A percentile compares a stretch with the other conserved stretches of the same genome.
These are phyloP conservation scores for Dendrophyllia cribrosa DNA, from an alignment of 64 coral and sea anemone species.

Conservation along the genomic window DNA sequence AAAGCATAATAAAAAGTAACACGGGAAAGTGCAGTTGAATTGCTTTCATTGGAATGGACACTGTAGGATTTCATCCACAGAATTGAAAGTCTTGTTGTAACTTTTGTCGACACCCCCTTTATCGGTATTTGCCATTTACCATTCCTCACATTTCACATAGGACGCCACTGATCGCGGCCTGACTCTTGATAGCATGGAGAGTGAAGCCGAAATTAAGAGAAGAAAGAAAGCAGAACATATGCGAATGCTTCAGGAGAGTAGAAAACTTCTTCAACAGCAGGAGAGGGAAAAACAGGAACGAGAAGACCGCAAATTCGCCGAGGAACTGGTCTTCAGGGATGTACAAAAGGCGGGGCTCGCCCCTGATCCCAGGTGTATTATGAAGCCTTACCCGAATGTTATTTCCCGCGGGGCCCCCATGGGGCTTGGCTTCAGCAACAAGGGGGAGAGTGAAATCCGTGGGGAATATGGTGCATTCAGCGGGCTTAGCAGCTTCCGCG, in stretches of 20 bases:
- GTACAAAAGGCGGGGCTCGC: conserved; percentile 38
- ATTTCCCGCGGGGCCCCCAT: conserved; percentile 41
- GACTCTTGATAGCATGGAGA: conserved; percentile 37
- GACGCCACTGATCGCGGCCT: conserved; percentile 27
- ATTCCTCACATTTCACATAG: not conserved
- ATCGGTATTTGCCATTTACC: no score
- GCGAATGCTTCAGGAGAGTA: conserved; percentile 42
- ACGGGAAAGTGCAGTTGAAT: no score
- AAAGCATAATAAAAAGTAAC: no score
- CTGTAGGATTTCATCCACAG: no score
- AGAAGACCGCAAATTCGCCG: conserved; percentile 46
- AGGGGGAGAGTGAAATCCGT: conserved; percentile 29
- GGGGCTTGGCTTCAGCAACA: conserved; percentile 30
- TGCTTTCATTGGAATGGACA: no score
- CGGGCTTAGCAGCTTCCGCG: conserved; percentile 41
- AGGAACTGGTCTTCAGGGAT: conserved; percentile 59
- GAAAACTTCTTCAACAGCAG: conserved; percentile 57
- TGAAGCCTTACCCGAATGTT: conserved; percentile 40
- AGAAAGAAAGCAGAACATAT: conserved; percentile 40
- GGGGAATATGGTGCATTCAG: conserved; percentile 39
- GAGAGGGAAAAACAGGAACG: conserved; percentile 62
- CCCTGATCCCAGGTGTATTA: conserved; percentile 5
- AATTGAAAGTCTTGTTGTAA: no score
- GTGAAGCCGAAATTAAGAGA: conserved; percentile 53
- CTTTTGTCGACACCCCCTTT: no score